Evolutionary conservation across 1,140 invertebrate genomes (phyloP), one percentile per base, ranked within the genome.

Genomic region (Drosophila eugracilis): DNA sequence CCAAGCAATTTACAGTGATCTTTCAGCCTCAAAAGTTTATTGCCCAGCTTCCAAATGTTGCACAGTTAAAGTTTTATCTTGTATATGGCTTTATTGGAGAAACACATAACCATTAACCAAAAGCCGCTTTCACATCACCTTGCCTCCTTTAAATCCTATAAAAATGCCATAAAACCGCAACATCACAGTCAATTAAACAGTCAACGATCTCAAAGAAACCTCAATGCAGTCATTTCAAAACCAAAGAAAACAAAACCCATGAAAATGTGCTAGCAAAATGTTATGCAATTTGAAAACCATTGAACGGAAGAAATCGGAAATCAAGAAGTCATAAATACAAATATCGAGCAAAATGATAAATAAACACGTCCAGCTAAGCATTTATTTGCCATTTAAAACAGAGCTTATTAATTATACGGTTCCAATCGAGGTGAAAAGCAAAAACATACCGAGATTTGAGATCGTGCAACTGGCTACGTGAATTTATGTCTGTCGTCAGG

Each of bases 381-480:
- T 53, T 67, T 28, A 67, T 42, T 52, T 67, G 45, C 45, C 45
- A 67, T 67, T 53, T 67, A 47, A 49, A 36, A 37, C 17, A 32
- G 19, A 48, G 12, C 58, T 39, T 39, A 59, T 59, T 59, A 59
- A 59, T 59, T 48, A 59, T 59, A 39, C 45, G 42, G n/a, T n/a
- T n/a, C n/a, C n/a, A n/a, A 49, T 21, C n/a, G 30, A 32, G 30
- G 30, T 32, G 30, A 32, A 32, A 32, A 30, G 4, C 9, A 32
- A 32, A 12, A 32, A 4, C 3, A 30, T 12, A 32, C 3, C 22
- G 14, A 17, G 15, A 36, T 36, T 1, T 12, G 10, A 28, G 10
- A 34, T 59, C 37, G 59, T 60, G 59, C 55, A 28, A 44, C 37
- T 30, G 19, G 37, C 24, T n/a, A 19, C 5, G 15, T 14, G 34